Evolutionary conservation across 2,113 vertebrate species (phyloP).

Genomic region (Indri indri): DNA sequence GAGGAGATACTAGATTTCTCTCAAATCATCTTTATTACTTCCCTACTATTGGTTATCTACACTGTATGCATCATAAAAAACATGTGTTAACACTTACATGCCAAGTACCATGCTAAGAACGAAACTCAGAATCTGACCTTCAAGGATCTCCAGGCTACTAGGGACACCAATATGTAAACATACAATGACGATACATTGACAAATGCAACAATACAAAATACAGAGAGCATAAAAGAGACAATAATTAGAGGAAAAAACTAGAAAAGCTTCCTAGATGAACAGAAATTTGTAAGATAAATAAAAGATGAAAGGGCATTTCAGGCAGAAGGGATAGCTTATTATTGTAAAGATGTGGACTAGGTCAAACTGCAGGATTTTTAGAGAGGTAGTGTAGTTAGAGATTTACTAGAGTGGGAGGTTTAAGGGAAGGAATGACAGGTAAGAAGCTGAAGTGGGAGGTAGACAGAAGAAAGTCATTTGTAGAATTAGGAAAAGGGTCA

Average conservation of each 20-base stretch:
- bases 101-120: background rate
- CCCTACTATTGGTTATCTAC: background rate
- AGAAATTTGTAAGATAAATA: slow-evolving; percentile 7
- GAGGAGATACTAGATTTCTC: background rate
- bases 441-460: background rate
- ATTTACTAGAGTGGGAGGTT: background rate
- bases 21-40: slow-evolving; percentile 46
- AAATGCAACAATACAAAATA: background rate
- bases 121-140: background rate
- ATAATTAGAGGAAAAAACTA: background rate
- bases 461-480: background rate
- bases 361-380: slow-evolving; percentile 29
- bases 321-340: background rate
- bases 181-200: background rate
- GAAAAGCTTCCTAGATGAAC: background rate
- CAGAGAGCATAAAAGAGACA: slow-evolving; percentile 5
- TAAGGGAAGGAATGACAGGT: background rate
- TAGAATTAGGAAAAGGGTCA: background rate
- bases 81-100: background rate
- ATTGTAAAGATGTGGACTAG: background rate
- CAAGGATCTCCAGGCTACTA: background rate
- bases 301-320: background rate
- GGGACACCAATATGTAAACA: background rate
- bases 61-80: slow-evolving; percentile 17
- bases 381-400: background rate